Evolutionary conservation across 2,888 invertebrate species (phyloP), one percentile per base, ranked within the genome.

Genomic region (Diploptera punctata): DNA sequence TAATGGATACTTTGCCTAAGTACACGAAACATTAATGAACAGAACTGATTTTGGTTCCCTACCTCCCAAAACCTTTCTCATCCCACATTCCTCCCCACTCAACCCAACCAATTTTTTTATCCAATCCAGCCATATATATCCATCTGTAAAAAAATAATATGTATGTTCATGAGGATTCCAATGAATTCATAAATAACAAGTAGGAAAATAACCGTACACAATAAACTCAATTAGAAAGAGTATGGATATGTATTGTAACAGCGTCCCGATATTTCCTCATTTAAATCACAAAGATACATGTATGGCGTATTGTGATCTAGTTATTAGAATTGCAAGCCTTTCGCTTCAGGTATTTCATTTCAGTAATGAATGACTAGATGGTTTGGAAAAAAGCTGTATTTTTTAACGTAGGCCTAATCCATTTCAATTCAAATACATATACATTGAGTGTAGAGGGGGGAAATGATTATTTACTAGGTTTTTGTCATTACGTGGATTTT

Each of bases 161-260:
- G 21, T 29, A 29, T 29, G n/a, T 65, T 65, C 33, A 65, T 65
- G 44, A 65, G 65, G 33, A 65, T 47, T 65, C 65, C 26, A 24
- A 18, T 47, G 26, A 13, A 65, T 65, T 44, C 47, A 26, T 65
- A 47, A 65, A 65, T 65, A 65, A 54, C 54, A 54, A 54, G 24
- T 54, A 26, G 54, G 54, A 24, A 54, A 61, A 61, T 61, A 61
- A 65, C 43, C 33, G 47, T 18, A 47, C 29, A 44, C 65, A 65
- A 43, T 65, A 47, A 65, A 65, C 65, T 65, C 65, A 65, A 65
- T 65, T 65, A 65, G 44, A 44, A 65, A 65, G 65, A 47, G 26
- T 47, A 47, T 65, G 26, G 16, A 16, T 21, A 5, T 43, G 47
- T 29, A 47, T 65, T 44, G 47, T 62, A 43, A 21, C 18, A 21